Evolutionary conservation across 2,797 vertebrate genomes (phyloP).

Genomic region (Remorina albescens): DNA sequence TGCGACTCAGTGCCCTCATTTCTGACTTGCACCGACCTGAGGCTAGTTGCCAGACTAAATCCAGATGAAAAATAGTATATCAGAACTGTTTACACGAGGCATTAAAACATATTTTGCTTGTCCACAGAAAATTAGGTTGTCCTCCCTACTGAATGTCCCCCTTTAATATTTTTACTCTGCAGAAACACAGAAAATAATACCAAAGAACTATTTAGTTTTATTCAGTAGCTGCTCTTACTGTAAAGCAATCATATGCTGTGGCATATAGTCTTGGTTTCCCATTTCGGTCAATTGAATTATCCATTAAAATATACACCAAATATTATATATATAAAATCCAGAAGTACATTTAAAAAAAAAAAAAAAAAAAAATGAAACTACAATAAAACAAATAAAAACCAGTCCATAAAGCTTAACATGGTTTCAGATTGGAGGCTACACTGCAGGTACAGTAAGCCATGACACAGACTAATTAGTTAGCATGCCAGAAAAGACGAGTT

Average conservation of each 20-base stretch:
- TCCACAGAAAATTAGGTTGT: background rate
- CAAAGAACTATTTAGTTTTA: too few relatives aligned
- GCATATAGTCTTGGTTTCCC: background rate
- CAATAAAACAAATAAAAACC: background rate
- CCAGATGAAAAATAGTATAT: conserved; percentile 12
- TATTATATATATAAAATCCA: background rate
- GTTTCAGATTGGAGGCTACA: too few relatives aligned
- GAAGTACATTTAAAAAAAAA: too few relatives aligned
- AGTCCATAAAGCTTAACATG: background rate
- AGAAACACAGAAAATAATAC: too few relatives aligned
- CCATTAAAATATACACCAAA: background rate
- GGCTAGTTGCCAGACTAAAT: conserved; percentile 9
- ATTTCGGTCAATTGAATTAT: background rate
- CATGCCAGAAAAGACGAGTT: background rate
- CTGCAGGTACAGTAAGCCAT: too few relatives aligned
- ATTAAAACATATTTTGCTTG: background rate
- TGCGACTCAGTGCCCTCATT: conserved; percentile 36
- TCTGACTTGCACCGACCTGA: conserved; percentile 21
- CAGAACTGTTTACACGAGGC: background rate
- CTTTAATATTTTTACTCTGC: background rate
- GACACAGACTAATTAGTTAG: background rate
- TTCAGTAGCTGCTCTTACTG: too few relatives aligned
- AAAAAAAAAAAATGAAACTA: too few relatives aligned
- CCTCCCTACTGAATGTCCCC: background rate
- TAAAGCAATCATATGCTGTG: background rate